A percentile compares a stretch with the other conserved stretches of the same genome.
Evolutionary conservation across 2,888 invertebrate species (phyloP).

Genomic region (Exephanes ischioxanthus): DNA sequence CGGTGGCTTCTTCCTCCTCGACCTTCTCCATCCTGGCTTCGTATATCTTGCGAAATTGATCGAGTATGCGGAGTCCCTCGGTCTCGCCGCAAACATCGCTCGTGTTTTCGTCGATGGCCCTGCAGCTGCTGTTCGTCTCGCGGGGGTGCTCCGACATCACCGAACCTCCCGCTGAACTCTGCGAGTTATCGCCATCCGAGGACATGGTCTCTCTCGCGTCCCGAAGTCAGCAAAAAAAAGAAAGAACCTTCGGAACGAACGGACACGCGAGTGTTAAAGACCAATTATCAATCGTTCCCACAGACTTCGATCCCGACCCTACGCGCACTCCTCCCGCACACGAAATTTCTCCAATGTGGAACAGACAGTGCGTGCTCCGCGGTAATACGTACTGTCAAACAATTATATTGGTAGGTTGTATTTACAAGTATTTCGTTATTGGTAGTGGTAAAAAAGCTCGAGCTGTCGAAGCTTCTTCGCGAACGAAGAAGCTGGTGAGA

Average conservation of each 20-base stretch:
- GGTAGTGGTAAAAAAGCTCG: conserved; percentile 27
- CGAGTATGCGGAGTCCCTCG: conserved; percentile 84
- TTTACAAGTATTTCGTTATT: conserved; percentile 10
- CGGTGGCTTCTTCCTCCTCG: conserved; percentile 82
- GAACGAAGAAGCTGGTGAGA: background rate
- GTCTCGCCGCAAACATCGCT: conserved; percentile 75
- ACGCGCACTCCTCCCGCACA: conserved; percentile 54
- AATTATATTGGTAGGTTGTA: conserved; percentile 5
- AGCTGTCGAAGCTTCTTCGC: background rate
- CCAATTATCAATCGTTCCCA: background rate
- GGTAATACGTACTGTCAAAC: conserved; percentile 27
- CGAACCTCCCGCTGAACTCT: conserved; percentile 51
- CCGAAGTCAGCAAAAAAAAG: background rate
- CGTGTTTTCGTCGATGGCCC: conserved; percentile 70
- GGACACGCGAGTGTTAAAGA: background rate
- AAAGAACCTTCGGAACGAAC: background rate
- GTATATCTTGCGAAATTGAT: conserved; percentile 88
- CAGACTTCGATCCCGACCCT: conserved; percentile 27
- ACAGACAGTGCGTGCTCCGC: background rate
- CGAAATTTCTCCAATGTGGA: conserved; percentile 28
- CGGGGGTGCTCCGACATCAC: conserved; percentile 48
- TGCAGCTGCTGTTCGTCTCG: conserved; percentile 61
- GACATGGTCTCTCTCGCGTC: conserved; percentile 52
- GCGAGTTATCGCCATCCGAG: conserved; percentile 65
- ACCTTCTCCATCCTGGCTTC: conserved; percentile 87